These are phyloP conservation scores for Prionace glauca DNA, from an alignment of 2,797 vertebrate genomes.

Conservation along the genomic window DNA sequence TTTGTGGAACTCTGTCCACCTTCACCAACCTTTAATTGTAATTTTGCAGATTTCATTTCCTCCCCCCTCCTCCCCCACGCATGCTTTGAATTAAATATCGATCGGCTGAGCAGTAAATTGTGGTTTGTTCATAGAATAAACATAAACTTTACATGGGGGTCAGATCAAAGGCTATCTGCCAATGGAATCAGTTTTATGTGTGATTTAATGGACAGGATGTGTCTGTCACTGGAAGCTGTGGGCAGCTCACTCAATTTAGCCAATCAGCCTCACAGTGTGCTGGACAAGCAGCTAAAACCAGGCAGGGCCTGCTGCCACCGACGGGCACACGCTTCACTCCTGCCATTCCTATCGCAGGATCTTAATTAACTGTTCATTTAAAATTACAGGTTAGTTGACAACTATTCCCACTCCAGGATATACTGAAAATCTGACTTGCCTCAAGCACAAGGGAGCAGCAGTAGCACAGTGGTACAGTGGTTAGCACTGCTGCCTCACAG, in stretches of 20 bases:
- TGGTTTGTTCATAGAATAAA: neutral
- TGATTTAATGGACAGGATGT: neutral
- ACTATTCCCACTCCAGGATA: neutral
- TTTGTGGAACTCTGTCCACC: neutral
- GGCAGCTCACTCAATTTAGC: neutral
- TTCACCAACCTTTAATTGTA: neutral
- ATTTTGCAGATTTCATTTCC: slow-evolving; percentile 17
- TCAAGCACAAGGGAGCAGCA: neutral
- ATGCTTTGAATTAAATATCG: slow-evolving; percentile 31
- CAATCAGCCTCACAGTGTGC: neutral
- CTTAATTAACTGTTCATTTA: neutral
- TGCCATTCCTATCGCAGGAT: too few species aligned
- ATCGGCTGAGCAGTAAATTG: slow-evolving; percentile 9
- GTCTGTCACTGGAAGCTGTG: neutral
- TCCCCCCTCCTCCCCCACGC: too few species aligned
- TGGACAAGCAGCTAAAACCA: neutral
- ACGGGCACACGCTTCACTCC: neutral
- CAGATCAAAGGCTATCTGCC: neutral
- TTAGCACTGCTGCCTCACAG: too few species aligned
- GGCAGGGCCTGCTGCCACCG: neutral
- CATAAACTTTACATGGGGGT: neutral
- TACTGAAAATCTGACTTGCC: neutral
- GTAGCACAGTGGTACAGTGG: too few species aligned
- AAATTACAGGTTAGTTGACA: neutral
- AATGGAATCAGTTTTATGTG: neutral